Base-by-base conservation (phyloP, 2,797 vertebrate genomes). In the Sparus aurata region DNA sequence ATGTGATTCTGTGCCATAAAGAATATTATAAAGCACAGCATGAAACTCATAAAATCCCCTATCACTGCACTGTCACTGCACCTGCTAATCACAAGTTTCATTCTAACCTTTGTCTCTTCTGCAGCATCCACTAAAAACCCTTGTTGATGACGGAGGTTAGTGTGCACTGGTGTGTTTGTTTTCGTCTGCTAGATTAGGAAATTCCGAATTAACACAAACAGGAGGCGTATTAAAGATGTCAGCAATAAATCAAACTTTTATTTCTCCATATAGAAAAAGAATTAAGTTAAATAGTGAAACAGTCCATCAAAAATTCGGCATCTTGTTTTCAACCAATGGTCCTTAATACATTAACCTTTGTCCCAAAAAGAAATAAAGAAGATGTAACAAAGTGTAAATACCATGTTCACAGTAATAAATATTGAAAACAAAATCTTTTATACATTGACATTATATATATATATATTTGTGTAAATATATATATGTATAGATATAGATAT, bases 401-500 rank as follows among this genome's bases (percentile, higher is more conserved):
- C 95, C 93, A 97, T 95, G 93, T 96, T 97, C 96, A 98, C 97
- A 97, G 96, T 98, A 97, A 98, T 96, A 98, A 98, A 98, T 97
- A 98, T 96, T 95, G 94, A 95, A 96, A 97, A 97, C 90, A 94
- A 93, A 90, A 88, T 93, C 53, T 93, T 94, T 92, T 94, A 95
- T 97, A 97, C 96, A 97, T 93, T 95, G 93, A 96, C 93, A 96
- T 92, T 95, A 93, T 95, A 94, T 85, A 89, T 85, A 89, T 89
- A 89, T 91, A 85, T 90, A 79, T 88, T 74, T 89, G 82, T 90
- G 81, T 86, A 88, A 78, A 87, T 87, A 93, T 87, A 91, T 88
- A 89, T 79, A 69, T 81, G 72, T 82, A 90, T 89, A 85, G 69
- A 90, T 82, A 93, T 85, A 91, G 86, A 89, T 92, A 92, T 89